phyloP scores from a whole-genome alignment of 2,797 vertebrate genomes.

The Melanotaenia pygmaea region DNA sequence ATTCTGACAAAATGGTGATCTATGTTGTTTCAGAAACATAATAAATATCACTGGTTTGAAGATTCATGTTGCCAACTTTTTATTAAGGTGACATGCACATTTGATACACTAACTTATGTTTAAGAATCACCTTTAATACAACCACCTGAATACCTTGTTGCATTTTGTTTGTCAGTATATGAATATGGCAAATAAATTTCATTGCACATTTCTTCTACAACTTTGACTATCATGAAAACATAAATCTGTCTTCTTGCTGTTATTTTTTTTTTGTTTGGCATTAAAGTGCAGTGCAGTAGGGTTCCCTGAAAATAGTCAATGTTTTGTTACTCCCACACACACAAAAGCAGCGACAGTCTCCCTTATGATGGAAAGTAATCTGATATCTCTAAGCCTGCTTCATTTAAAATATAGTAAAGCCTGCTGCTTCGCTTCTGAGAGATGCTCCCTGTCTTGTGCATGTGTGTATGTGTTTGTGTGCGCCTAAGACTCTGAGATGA shows the following conservation, averaged over 20 bases:
- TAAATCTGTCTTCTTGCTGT: slow-evolving; percentile 61
- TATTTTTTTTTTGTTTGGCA: slow-evolving; percentile 49
- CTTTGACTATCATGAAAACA: slow-evolving; percentile 56
- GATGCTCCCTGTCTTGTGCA: slow-evolving; percentile 60
- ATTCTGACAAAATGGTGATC: not conserved
- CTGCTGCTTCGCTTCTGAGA: slow-evolving; percentile 73
- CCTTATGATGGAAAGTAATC: slow-evolving; percentile 76
- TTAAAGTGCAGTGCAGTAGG: slow-evolving; percentile 64
- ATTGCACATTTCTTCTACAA: slow-evolving; percentile 46
- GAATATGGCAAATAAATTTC: slow-evolving; percentile 65
- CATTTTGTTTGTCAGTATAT: slow-evolving; percentile 41
- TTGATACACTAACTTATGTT: slow-evolving; percentile 36
- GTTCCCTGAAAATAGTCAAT: slow-evolving; percentile 74
- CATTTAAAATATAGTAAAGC: slow-evolving; percentile 81
- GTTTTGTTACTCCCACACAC: slow-evolving; percentile 74
- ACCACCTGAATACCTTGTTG: slow-evolving; percentile 28
- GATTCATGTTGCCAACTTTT: not conserved
- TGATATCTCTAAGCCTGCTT: slow-evolving; percentile 75
- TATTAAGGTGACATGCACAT: slow-evolving; percentile 1
- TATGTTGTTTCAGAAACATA: too few relatives aligned
- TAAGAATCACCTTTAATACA: slow-evolving; percentile 28
- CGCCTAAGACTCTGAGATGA: slow-evolving; percentile 74
- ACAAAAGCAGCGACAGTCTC: slow-evolving; percentile 65
- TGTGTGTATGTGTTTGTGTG: slow-evolving; percentile 46
- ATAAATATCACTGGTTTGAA: not conserved